Evolutionary conservation across 2,888 invertebrate genomes (phyloP), one percentile per base, ranked within the genome.

Genomic region (Hanleya hanleyi): DNA sequence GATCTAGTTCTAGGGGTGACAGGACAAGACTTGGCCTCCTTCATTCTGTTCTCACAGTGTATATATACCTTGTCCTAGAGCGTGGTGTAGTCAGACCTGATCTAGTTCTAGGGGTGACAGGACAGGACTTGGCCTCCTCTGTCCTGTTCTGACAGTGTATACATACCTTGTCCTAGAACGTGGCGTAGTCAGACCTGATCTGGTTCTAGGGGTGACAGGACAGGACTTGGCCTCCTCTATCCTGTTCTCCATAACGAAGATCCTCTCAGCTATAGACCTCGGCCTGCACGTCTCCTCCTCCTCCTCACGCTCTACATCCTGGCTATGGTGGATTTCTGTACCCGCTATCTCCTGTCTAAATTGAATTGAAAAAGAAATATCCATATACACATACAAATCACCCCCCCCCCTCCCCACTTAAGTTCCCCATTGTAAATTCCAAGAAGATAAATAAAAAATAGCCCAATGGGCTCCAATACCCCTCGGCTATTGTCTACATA

Each of bases 21-120:
- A 1, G 83, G 81, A 71, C 81, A 77, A 64, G 81, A 81, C 61
- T 81, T 81, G 15, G 76, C 94, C 62, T 94, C 94, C 85, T 95
- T 95, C 0, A 94, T 93, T 77, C 94, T 94, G 0, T 94, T 94
- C 89, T 96, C 96, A n/a, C n/a, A n/a, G n/a, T n/a, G n/a, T n/a
- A n/a, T n/a, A n/a, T 4, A 71, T 26, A 29, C 29, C 36, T n/a
- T 57, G 57, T 26, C 4, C 57, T 18, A 15, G 57, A 57, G 15
- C 57, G 12, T 29, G 57, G 57, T 1, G 57, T 57, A 15, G 18
- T 57, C 26, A 57, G 12, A 2, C 88, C 88, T 26, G 86, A 86
- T 67, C 80, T 76, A 36, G 83, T 74, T 74, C 76, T 75, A 15
- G 85, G 83, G 36, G 81, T 84, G 49, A 80, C 79, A 1, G 83